Base-by-base conservation (phyloP, 2,888 invertebrate species). In the Apocheima hispidaria region DNA sequence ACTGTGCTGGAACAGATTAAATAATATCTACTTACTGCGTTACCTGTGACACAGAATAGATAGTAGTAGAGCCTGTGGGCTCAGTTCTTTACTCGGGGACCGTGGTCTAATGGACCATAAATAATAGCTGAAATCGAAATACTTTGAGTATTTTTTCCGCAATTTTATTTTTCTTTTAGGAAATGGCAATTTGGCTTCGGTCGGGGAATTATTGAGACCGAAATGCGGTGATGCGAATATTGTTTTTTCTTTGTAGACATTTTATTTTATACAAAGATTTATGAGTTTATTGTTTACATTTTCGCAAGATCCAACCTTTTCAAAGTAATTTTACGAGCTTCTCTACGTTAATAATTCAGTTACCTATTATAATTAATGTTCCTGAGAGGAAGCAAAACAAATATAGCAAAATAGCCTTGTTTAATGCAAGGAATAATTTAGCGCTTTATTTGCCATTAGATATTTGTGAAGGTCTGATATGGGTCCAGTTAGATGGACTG, bases 41-140 rank as follows among this genome's bases (percentile, higher is more conserved):
- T n/a, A n/a, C n/a, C n/a, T n/a, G n/a, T n/a, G n/a, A n/a, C n/a
- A n/a, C n/a, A n/a, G n/a, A n/a, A n/a, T n/a, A n/a, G n/a, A n/a
- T n/a, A n/a, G n/a, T n/a, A n/a, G n/a, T n/a, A n/a, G 6, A 9
- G 18, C 43, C 23, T 26, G 41, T 9, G 26, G 14, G 21, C 44
- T 2, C 61, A 63, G 51, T 55, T 60, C 57, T 43, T 60, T 48
- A 20, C 63, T 33, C 43, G 16, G 50, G 38, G 41, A 21, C 54
- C 20, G 33, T 7, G 26, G 38, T 21, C 41, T 52, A 65, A 64
- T 62, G 49, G 57, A 46, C 46, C 60, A 59, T 65, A 52, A 57
- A 41, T 63, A 65, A 59, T 49, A 51, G 35, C 14, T 43, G 44
- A 59, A 59, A 57, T 49, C 52, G 28, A 26, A 28, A 44, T 26